phyloP scores from a whole-genome alignment of 2,888 invertebrate species.

The Panopea generosa region DNA sequence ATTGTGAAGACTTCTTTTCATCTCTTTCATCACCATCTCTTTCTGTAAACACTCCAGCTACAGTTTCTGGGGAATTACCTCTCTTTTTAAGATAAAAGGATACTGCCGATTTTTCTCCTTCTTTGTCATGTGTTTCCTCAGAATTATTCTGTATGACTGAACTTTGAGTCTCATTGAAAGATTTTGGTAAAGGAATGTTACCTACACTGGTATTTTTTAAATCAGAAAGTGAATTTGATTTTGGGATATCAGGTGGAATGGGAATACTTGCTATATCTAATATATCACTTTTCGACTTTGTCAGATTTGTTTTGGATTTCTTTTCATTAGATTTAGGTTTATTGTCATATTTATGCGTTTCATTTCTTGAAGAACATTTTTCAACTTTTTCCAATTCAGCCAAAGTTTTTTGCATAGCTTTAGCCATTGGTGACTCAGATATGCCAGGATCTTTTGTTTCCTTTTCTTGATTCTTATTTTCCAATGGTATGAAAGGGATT shows the following conservation, averaged over 20 bases:
- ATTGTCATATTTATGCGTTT: no score
- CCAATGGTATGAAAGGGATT: conserved; percentile 34
- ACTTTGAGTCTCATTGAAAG: background rate
- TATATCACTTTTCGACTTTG: background rate
- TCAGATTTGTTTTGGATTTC: background rate
- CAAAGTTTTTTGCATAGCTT: conserved; percentile 53
- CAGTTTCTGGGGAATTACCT: conserved; percentile 4
- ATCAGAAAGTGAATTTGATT: no score
- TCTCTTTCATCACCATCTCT: conserved; percentile 12
- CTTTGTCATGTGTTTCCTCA: background rate
- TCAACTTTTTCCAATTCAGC: conserved; percentile 37
- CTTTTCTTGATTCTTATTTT: conserved; percentile 9
- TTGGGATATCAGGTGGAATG: conserved; percentile 11
- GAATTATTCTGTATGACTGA: background rate
- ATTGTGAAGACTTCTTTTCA: conserved; percentile 7
- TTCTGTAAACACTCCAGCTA: background rate
- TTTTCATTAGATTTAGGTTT: background rate
- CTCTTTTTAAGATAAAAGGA: conserved; percentile 21
- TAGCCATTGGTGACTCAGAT: conserved; percentile 20
- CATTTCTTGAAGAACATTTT: background rate
- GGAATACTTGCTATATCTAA: conserved; percentile 18
- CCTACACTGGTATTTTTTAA: no score
- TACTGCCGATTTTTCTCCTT: conserved; percentile 11
- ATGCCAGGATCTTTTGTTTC: background rate
- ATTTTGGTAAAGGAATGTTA: no score